Base-by-base conservation (phyloP, 2,888 invertebrate genomes). In the Cremastobaeus sp. region DNA sequence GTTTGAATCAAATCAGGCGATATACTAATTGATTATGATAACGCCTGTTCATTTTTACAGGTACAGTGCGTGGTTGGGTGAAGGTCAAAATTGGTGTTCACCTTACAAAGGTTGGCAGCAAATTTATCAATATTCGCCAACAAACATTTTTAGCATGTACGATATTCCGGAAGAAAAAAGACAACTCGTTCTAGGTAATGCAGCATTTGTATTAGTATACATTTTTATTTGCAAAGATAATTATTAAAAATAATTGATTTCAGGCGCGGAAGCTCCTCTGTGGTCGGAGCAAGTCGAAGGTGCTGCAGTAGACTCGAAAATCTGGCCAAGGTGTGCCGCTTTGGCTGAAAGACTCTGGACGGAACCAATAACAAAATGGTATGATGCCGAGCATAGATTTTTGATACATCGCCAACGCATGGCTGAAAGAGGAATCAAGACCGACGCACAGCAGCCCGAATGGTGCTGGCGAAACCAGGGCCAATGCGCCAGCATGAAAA, bases 31-130 rank as follows among this genome's bases (percentile, higher is more conserved):
- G 3, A 25, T 25, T 25, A 8, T 5, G 25, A 25, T 5, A 25
- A 25, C 8, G 8, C 8, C 8, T 25, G 3, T 25, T 8, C 25
- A 25, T 25, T 5, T 5, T 25, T 25, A 5, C 25, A 3, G 8
- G 8, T 25, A 8, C 25, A 25, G 8, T 25, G 35, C 50, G 14
- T 96, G 96, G 96, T 92, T 96, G 0, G 92, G 91, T 0, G 90
- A 90, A 86, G 94, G 94, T 8, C 93, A 93, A 81, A 96, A 96
- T 85, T 96, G 96, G 96, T 96, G 96, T 84, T 92, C 95, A 0
- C 96, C 96, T 0, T 96, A 95, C 88, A 95, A 93, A 80, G 94
- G 95, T 1, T 96, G 96, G 96, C 95, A 96, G 86, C 92, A 92
- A 81, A 92, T 96, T 1, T 96, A 96, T 80, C 91, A 92, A 20